phyloP scores from a whole-genome alignment of 2,888 invertebrate species.

The Pandemis cinnamomeana region DNA sequence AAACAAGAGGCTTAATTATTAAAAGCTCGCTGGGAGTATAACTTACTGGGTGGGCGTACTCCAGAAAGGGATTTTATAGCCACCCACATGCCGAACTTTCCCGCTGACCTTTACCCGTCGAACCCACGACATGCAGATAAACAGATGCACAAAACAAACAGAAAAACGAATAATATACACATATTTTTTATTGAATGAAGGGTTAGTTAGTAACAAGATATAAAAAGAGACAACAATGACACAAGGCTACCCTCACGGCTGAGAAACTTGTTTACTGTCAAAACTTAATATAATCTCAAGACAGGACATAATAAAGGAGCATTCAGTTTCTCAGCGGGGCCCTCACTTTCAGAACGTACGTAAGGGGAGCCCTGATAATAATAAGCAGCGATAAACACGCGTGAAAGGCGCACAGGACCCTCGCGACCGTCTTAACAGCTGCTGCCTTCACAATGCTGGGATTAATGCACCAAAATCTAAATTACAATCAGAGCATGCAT shows the following conservation, averaged over 20 bases:
- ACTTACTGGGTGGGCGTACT: conserved; percentile 29
- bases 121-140: conserved; percentile 15
- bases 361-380: conserved; percentile 77
- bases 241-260: conserved; percentile 64
- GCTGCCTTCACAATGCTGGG: conserved; percentile 74
- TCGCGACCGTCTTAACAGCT: conserved; percentile 76
- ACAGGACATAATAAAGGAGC: conserved; percentile 71
- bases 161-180: conserved; percentile 39
- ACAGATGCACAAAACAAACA: conserved; percentile 21
- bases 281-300: conserved; percentile 74
- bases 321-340: conserved; percentile 71
- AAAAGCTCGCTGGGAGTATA: conserved; percentile 1
- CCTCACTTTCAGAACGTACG: conserved; percentile 67
- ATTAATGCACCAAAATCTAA: conserved; percentile 73
- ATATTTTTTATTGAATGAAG: conserved; percentile 46
- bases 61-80: conserved; percentile 8
- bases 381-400: conserved; percentile 73
- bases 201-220: conserved; percentile 56
- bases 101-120: conserved; percentile 21
- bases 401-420: conserved; percentile 77
- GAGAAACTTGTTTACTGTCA: conserved; percentile 76
- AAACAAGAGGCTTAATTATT: not conserved
- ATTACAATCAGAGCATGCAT: conserved; percentile 62
- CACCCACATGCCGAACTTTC: conserved; percentile 24
- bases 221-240: conserved; percentile 56